Conservation (phyloP, 2,113 vertebrate species). For the Engraulis encrasicolus region DNA sequence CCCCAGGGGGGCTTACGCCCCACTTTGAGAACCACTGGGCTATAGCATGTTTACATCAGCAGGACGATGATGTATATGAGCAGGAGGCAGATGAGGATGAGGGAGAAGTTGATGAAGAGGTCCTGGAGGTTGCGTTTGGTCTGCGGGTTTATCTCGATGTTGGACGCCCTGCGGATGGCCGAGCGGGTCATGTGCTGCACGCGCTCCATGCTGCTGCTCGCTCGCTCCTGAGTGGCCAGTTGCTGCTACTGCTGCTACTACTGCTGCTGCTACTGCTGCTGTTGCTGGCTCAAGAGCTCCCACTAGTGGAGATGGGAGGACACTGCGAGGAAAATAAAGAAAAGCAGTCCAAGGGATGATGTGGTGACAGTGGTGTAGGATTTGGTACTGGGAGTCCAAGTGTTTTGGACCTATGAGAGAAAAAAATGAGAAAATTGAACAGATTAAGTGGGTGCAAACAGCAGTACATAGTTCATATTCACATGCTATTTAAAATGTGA, state of each 20-base stretch:
- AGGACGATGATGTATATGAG: conserved; percentile 98
- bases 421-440: not conserved
- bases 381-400: not conserved
- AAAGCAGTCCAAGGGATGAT: conserved; percentile 5
- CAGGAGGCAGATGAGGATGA: conserved; percentile 97
- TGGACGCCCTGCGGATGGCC: conserved; percentile 93
- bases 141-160: conserved; percentile 94
- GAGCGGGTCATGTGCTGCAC: conserved; percentile 95
- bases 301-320: conserved; percentile 21
- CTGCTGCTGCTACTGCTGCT: not conserved
- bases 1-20: too few relatives aligned
- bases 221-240: too few relatives aligned
- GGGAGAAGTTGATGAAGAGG: conserved; percentile 96
- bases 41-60: conserved; percentile 94
- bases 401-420: not conserved
- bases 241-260: too few relatives aligned
- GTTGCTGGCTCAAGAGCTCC: not conserved
- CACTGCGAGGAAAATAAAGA: not conserved
- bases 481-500: too few relatives aligned
- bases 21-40: too few relatives aligned
- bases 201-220: conserved; percentile 83
- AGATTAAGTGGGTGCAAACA: not conserved
- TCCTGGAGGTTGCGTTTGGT: conserved; percentile 93
- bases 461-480: too few relatives aligned
- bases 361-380: not conserved